These are phyloP conservation scores for Caerostris darwini DNA, from an alignment of 1,140 invertebrate genomes.

Conservation along the genomic window DNA sequence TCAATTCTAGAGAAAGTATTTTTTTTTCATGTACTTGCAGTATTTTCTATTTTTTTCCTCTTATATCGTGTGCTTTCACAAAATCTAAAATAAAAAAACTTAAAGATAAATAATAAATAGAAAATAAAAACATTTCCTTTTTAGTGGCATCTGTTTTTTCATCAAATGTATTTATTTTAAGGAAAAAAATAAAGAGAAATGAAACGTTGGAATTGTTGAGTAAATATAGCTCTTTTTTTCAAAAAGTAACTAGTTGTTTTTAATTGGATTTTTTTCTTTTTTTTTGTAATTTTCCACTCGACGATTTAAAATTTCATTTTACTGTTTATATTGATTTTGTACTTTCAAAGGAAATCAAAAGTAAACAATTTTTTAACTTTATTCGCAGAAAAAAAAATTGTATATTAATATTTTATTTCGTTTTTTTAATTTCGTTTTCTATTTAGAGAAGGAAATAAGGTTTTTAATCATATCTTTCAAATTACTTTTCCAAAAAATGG, in stretches of 20 bases:
- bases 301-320: background rate
- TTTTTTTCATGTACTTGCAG: background rate
- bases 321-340: background rate
- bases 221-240: background rate
- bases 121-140: slow-evolving; percentile 14
- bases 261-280: slow-evolving; percentile 10
- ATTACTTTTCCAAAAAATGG: too few relatives aligned
- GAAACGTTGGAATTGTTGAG: background rate
- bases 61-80: background rate
- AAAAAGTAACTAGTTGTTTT: background rate
- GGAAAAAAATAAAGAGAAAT: background rate
- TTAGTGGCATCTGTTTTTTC: background rate
- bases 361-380: background rate
- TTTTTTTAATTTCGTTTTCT: background rate
- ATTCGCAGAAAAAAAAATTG: background rate
- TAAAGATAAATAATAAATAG: slow-evolving; percentile 15
- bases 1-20: slow-evolving; percentile 3
- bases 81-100: background rate
- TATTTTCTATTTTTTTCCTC: background rate
- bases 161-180: slow-evolving; percentile 14
- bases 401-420: background rate
- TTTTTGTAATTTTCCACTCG: background rate
- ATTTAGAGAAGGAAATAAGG: too few relatives aligned
- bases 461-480: too few relatives aligned
- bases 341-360: background rate